These are phyloP conservation scores for Sula dactylatra DNA, from an alignment of 2,113 vertebrate species.

Conservation along the genomic window DNA sequence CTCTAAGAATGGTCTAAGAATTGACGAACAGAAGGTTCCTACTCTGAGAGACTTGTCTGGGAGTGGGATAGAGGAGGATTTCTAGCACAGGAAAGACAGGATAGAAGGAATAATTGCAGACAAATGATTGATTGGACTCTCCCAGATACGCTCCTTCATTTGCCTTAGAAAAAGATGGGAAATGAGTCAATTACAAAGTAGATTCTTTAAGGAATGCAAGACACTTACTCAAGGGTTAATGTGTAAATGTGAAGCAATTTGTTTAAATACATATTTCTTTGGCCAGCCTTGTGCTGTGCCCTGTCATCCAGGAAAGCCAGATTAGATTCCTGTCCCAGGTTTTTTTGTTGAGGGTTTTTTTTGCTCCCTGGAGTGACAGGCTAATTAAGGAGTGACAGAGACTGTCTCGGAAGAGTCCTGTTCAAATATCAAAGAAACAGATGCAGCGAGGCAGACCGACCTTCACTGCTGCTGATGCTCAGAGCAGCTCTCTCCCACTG, in stretches of 20 bases:
- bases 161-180: background rate
- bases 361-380: conserved; percentile 10
- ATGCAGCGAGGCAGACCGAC: conserved; percentile 31
- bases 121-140: background rate
- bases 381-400: conserved; percentile 52
- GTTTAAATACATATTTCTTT: conserved; percentile 20
- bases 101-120: background rate
- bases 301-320: conserved; percentile 39
- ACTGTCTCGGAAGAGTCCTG: conserved; percentile 26
- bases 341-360: background rate
- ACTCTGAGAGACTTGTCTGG: background rate
- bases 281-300: background rate
- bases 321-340: conserved; percentile 1
- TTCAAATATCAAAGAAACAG: conserved; percentile 58
- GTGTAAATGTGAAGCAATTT: background rate
- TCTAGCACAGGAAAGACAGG: background rate
- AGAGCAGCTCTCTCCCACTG: conserved; percentile 3
- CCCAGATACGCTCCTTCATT: background rate
- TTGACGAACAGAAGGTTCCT: background rate
- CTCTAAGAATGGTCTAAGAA: background rate
- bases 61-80: background rate
- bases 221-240: background rate
- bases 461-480: background rate
- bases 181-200: background rate
- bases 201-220: background rate